A percentile compares a stretch with the other conserved stretches of the same genome.
phyloP scores from a whole-genome alignment of 2,113 vertebrate genomes.

The Origma solitaria region DNA sequence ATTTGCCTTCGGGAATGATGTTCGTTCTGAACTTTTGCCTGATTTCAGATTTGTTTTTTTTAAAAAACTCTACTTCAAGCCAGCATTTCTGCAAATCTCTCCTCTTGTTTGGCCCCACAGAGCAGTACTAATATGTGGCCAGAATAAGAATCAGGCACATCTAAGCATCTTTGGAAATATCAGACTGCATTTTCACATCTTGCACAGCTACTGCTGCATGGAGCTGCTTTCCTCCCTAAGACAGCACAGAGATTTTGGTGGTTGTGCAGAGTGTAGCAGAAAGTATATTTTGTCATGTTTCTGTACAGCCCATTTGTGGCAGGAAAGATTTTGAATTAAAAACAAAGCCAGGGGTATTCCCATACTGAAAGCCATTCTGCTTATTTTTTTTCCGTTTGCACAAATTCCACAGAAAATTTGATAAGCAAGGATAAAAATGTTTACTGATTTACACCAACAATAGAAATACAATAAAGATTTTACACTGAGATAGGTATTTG shows the following conservation, averaged over 20 bases:
- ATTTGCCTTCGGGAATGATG: neutral
- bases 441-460: slow-evolving; percentile 28
- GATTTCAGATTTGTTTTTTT: neutral
- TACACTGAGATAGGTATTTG: slow-evolving; percentile 36
- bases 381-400: neutral
- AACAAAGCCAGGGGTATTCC: neutral
- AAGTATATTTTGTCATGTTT: neutral
- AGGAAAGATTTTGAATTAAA: neutral
- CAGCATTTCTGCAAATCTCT: neutral
- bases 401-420: neutral
- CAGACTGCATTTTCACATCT: neutral
- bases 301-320: neutral
- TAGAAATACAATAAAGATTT: slow-evolving; percentile 62
- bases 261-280: neutral
- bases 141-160: neutral
- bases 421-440: neutral
- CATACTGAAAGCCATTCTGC: neutral
- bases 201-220: neutral
- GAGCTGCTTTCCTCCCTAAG: neutral
- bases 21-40: neutral
- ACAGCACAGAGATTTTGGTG: neutral
- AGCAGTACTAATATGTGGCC: neutral
- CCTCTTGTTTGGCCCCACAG: neutral
- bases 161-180: neutral
- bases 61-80: neutral